Evolutionary conservation across 2,113 vertebrate genomes (phyloP), one percentile per base, ranked within the genome.

Genomic region (Nicator chloris): DNA sequence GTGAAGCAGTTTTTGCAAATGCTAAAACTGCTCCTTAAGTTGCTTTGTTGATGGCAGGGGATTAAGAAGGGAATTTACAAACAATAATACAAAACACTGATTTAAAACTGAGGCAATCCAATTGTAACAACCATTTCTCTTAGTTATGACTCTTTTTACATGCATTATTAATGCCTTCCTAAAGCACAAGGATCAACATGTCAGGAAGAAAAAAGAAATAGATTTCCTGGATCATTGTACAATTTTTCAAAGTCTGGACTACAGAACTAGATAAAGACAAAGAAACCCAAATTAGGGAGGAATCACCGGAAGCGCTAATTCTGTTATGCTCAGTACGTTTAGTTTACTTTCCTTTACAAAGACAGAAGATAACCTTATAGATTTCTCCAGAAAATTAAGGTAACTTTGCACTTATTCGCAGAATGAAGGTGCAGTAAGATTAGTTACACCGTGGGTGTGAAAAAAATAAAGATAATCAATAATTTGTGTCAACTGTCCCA

Each of bases 101-200:
- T 81, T 72, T 86, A 85, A 90, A 59, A 84, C 18, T 3, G 3
- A 70, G n/a, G 45, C 82, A 77, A 66, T 70, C 78, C 66, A 75
- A 65, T 68, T 87, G 31, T 49, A 84, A 23, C 13, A 82, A 92
- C 39, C 39, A 77, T 82, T 93, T 90, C 63, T 77, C 54, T 70
- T 79, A 69, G 66, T 68, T 87, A 72, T 49, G 85, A 78, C 68
- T 83, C n/a, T 44, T 68, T 72, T 86, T 96, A 90, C 95, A 87
- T 95, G 78, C 47, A 64, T 86, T 97, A 42, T 95, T 93, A 95
- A 88, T 93, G 75, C 28, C 40, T 88, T 95, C 66, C 75, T 88
- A 87, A 91, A 90, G 59, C 53, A 80, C 42, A 83, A 77, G 61
- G 47, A 85, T 85, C 57, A 50, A 35, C 17, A 24, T 66, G 22